Base-by-base conservation (phyloP, 2,113 vertebrate genomes). In the Columbina picui region DNA sequence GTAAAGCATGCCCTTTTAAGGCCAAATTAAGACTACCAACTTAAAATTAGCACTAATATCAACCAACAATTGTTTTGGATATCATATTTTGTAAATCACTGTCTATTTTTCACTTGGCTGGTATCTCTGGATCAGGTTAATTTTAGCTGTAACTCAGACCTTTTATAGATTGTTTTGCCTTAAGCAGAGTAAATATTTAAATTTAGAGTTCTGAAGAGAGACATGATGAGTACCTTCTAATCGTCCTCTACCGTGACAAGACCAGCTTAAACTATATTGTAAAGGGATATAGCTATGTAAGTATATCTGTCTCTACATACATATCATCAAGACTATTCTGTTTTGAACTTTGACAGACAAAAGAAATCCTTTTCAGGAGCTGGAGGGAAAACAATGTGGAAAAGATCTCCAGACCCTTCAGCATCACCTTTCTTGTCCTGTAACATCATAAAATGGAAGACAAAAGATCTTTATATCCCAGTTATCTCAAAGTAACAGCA, bases 141-240 rank as follows among this genome's bases (percentile, higher is more conserved):
- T 70, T 76, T 96, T 89, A 96, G 47, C 39, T 52, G 52, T 30
- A 70, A 94, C 55, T 90, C 67, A 73, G 65, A 45, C 50, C 26
- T 94, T 91, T 41, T 45, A 2, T 13, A 55, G 34, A 52, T 74
- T 57, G 27, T 19, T 82, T 89, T 2, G 21, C 49, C 52, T 84
- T n/a, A 49, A 78, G 36, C 38, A 60, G 16, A 45, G 7, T 32
- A 64, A 89, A 7, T 61, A 67, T 36, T 76, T 32, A 20, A 52
- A 14, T 61, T 57, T 26, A 21, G 25, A 88, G 61, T 63, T 92
- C 73, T 88, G 49, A 82, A 82, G 38, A 86, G 41, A 74, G 29
- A 29, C 84, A 57, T 29, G 89, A 49, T 39, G 16, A 89, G 27
- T 25, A 90, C 38, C 75, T 84, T 90, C 82, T 89, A 50, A 56